These are phyloP conservation scores for Hydrophis major DNA, from an alignment of 2,797 vertebrate species.

Conservation along the genomic window DNA sequence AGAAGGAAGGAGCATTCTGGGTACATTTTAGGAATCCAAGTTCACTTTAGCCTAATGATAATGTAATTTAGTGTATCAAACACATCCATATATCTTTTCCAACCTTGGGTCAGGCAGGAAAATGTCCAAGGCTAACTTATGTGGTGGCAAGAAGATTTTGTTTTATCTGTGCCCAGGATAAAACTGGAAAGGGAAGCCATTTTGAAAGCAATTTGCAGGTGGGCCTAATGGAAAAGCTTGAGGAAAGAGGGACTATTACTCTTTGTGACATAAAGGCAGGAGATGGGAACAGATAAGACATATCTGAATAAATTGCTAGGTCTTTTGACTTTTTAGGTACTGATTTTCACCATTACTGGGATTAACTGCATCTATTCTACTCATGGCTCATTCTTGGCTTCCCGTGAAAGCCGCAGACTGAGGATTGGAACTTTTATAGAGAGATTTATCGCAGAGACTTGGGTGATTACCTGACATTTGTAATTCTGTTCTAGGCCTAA, in stretches of 20 bases:
- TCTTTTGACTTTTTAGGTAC: not conserved
- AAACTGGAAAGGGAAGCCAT: not conserved
- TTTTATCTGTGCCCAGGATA: not conserved
- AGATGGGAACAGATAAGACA: not conserved
- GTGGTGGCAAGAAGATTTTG: not conserved
- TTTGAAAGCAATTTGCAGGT: not conserved
- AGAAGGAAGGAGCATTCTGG: not conserved
- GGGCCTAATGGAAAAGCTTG: not conserved
- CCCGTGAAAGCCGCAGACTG: not conserved
- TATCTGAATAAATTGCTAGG: not conserved
- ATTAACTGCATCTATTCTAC: not conserved
- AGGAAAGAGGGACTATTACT: not conserved
- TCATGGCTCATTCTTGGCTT: not conserved
- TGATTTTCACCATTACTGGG: not conserved
- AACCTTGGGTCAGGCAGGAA: not conserved
- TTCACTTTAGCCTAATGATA: not conserved
- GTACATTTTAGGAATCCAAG: not conserved
- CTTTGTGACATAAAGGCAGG: not conserved
- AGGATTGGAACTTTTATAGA: not conserved
- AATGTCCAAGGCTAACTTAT: not conserved
- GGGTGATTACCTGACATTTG: not conserved
- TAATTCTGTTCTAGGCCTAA: not conserved
- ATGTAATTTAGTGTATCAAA: not conserved
- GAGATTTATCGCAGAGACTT: not conserved
- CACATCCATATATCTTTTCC: not conserved